Conservation (phyloP, 2,888 invertebrate species). For the Fabriciana adippe region DNA sequence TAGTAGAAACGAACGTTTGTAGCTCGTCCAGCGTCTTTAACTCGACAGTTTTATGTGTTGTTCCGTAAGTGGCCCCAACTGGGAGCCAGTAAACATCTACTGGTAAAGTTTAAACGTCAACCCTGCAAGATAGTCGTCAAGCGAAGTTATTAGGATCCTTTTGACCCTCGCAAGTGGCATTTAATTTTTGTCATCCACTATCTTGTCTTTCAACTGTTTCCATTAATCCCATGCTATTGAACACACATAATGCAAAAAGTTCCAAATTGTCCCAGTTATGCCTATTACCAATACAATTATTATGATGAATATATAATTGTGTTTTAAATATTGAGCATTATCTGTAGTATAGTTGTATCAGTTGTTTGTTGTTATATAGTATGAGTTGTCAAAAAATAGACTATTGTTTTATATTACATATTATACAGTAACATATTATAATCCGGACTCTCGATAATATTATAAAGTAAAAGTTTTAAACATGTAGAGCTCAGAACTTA, state of each 20-base stretch:
- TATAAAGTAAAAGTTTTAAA: no score
- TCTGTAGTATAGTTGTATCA: no score
- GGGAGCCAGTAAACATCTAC: constrained; percentile 67
- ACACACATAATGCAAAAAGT: background rate
- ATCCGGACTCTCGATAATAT: no score
- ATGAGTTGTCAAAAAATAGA: no score
- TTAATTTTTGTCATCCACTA: constrained; percentile 56
- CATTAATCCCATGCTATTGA: constrained; percentile 26
- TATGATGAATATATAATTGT: no score
- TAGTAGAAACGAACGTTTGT: constrained; percentile 35
- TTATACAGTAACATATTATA: no score
- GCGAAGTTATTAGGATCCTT: constrained; percentile 67
- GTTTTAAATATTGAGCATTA: no score
- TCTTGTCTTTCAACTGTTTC: constrained; percentile 37
- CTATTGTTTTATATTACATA: no score
- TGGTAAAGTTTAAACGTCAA: constrained; percentile 72
- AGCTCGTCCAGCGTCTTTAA: constrained; percentile 52
- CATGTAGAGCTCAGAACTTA: no score
- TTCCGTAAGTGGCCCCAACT: constrained; percentile 61
- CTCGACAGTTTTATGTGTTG: constrained; percentile 58
- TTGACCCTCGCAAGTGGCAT: constrained; percentile 54
- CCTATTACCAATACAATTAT: no score
- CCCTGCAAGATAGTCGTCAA: constrained; percentile 59
- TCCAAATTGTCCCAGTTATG: no score
- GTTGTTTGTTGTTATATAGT: no score